Percentiles rank a stretch among this genome's conserved stretches.
These are phyloP conservation scores for Diplodus sargus DNA, from an alignment of 2,797 vertebrate species.

Conservation along the genomic window DNA sequence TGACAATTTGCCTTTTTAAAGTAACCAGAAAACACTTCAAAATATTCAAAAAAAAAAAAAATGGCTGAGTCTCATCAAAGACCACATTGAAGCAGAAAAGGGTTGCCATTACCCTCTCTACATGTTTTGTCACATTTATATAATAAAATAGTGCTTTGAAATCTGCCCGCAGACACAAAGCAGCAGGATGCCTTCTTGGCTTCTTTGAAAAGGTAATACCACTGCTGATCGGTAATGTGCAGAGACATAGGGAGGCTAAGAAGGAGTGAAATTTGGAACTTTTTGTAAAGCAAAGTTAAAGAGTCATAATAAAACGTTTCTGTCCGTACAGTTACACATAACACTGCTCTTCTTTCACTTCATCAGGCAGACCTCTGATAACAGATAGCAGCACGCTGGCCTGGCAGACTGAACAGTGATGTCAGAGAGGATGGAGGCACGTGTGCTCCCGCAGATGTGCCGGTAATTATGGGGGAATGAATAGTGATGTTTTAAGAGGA, in stretches of 20 bases:
- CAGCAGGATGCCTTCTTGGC: constrained; percentile 43
- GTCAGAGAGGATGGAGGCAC: constrained; percentile 71
- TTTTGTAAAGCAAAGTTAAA: constrained; percentile 32
- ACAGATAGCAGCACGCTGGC: constrained; percentile 26
- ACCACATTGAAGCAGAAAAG: constrained; percentile 11
- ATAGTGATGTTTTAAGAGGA: constrained; percentile 82
- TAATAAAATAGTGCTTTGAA: constrained; percentile 60
- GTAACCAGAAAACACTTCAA: constrained; percentile 26
- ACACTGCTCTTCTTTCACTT: background rate
- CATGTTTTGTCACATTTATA: constrained; percentile 48
- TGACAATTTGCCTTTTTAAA: constrained; percentile 46
- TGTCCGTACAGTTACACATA: constrained; percentile 1
- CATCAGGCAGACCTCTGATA: constrained; percentile 16
- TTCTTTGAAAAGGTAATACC: constrained; percentile 49
- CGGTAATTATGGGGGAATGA: constrained; percentile 81
- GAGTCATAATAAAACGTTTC: constrained; percentile 20
- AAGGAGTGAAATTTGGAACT: constrained; percentile 26
- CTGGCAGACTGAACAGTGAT: constrained; percentile 53
- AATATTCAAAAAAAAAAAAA: constrained; percentile 9
- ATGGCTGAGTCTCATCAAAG: constrained; percentile 47
- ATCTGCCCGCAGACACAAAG: constrained; percentile 48
- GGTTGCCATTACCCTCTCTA: constrained; percentile 44
- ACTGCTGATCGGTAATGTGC: constrained; percentile 32
- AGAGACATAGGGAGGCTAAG: constrained; percentile 14
- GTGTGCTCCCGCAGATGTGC: constrained; percentile 78